These are phyloP conservation scores for Euzetes globulus DNA, from an alignment of 2,888 invertebrate genomes.

Conservation along the genomic window DNA sequence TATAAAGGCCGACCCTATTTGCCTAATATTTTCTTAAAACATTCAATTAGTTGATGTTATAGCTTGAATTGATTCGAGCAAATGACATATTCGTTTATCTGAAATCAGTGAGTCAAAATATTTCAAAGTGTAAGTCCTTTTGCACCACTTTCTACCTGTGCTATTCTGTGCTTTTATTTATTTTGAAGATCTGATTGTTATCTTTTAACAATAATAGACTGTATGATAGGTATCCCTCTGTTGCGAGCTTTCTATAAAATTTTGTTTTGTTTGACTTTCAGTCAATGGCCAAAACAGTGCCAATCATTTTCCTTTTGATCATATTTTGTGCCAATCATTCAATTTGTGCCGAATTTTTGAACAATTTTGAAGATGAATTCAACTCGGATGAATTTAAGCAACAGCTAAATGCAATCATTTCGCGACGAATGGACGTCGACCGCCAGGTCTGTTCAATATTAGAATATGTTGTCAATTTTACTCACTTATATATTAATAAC, in stretches of 20 bases:
- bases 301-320: background rate
- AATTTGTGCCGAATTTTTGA: background rate
- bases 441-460: slow-evolving; percentile 20
- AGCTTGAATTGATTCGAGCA: background rate
- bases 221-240: background rate
- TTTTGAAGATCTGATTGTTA: background rate
- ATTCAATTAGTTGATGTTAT: background rate
- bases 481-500: no score
- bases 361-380: background rate
- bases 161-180: background rate
- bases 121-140: background rate
- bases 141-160: background rate
- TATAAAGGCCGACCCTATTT: slow-evolving; percentile 20
- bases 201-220: background rate
- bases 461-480: no score
- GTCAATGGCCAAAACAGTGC: slow-evolving; percentile 26
- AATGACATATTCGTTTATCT: background rate
- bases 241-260: background rate
- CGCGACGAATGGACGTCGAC: slow-evolving; percentile 8
- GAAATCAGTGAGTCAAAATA: background rate
- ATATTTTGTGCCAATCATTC: slow-evolving; percentile 17
- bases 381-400: background rate
- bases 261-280: background rate
- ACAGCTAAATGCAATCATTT: background rate
- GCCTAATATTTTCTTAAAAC: background rate